Evolutionary conservation across 2,888 invertebrate genomes (phyloP).

Genomic region (Tiliacea citrago): DNA sequence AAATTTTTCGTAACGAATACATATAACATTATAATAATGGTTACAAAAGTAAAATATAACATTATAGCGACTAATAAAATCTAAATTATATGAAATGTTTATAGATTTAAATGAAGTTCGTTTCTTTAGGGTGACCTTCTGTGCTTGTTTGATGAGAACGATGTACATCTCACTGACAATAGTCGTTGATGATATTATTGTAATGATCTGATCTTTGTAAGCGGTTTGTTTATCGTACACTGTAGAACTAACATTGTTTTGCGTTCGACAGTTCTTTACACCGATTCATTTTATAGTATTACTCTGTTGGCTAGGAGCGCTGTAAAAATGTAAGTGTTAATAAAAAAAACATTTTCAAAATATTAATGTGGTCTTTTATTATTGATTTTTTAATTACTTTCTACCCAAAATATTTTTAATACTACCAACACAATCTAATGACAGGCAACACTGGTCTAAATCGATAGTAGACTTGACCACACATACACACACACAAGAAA

Average conservation of each 20-base stretch:
- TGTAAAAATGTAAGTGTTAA: conserved; percentile 91
- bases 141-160: conserved; percentile 86
- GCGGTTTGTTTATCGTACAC: conserved; percentile 88
- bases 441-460: conserved; percentile 21
- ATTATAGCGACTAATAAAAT: conserved; percentile 90
- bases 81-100: conserved; percentile 91
- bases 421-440: conserved; percentile 4
- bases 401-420: conserved; percentile 3
- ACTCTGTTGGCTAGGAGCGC: conserved; percentile 91
- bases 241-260: conserved; percentile 89
- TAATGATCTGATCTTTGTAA: conserved; percentile 85
- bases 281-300: conserved; percentile 90
- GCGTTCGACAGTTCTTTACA: conserved; percentile 90
- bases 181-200: conserved; percentile 85
- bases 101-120: conserved; percentile 89
- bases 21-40: conserved; percentile 91
- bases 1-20: conserved; percentile 90
- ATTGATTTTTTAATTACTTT: conserved; percentile 57
- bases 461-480: conserved; percentile 18
- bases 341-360: conserved; percentile 91
- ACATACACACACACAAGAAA: background rate
- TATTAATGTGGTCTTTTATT: conserved; percentile 85
- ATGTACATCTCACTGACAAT: conserved; percentile 86
- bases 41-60: conserved; percentile 91
- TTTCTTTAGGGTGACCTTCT: conserved; percentile 89